These are phyloP conservation scores for Eupithecia centaureata DNA, from an alignment of 2,888 invertebrate genomes.

Conservation along the genomic window DNA sequence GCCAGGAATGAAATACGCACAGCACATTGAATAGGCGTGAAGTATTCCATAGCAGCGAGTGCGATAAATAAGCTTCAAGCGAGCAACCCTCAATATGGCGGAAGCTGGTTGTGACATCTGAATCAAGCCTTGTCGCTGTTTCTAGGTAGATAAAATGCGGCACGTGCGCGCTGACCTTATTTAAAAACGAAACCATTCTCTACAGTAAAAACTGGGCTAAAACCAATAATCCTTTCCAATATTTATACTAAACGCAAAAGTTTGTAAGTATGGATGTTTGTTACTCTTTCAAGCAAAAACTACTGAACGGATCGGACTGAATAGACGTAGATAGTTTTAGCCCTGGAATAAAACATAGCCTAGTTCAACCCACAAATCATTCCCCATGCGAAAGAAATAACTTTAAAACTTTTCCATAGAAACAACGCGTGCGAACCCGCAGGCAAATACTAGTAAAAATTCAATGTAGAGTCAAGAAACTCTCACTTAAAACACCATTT, in stretches of 20 bases:
- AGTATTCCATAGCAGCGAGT: constrained; percentile 33
- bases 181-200: constrained; percentile 7
- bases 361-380: too few relatives aligned
- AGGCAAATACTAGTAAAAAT: too few relatives aligned
- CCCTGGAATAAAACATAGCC: too few relatives aligned
- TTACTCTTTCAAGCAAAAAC: too few relatives aligned
- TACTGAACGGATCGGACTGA: too few relatives aligned
- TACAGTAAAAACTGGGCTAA: neutral
- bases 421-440: too few relatives aligned
- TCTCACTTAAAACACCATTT: neutral
- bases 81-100: constrained; percentile 50
- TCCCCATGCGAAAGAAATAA: too few relatives aligned
- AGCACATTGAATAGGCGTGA: constrained; percentile 28
- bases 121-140: constrained; percentile 51
- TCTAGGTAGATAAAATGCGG: constrained; percentile 43
- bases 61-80: constrained; percentile 45
- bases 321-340: too few relatives aligned
- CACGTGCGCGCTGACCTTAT: constrained; percentile 38
- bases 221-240: too few relatives aligned
- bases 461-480: neutral
- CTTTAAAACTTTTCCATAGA: too few relatives aligned
- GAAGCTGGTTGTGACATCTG: constrained; percentile 62
- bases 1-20: constrained; percentile 21
- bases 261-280: too few relatives aligned
- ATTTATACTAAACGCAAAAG: too few relatives aligned